These are phyloP conservation scores for Lepidurus packardi DNA, from an alignment of 1,140 invertebrate genomes.

Conservation along the genomic window DNA sequence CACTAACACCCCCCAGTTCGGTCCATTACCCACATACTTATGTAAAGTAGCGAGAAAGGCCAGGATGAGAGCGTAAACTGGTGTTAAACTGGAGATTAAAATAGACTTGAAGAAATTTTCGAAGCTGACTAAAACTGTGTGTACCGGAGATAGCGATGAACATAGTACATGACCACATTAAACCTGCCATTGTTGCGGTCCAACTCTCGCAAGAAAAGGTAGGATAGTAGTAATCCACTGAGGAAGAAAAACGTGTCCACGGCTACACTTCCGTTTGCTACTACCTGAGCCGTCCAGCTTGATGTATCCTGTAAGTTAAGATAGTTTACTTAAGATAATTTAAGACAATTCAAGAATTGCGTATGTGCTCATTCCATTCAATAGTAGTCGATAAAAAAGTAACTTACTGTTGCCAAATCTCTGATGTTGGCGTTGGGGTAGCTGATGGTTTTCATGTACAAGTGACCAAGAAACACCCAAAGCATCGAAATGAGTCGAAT, in stretches of 20 bases:
- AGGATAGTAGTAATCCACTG: neutral
- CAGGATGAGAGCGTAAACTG: slow-evolving; percentile 74
- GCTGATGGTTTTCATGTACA: slow-evolving; percentile 45
- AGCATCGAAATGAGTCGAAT: slow-evolving; percentile 78
- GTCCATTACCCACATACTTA: slow-evolving; percentile 60
- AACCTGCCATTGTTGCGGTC: neutral
- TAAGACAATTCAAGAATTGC: neutral
- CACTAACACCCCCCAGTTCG: slow-evolving; percentile 60
- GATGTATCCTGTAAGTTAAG: neutral
- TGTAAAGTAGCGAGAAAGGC: slow-evolving; percentile 66
- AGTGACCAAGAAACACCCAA: slow-evolving; percentile 88
- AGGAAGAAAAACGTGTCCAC: slow-evolving; percentile 13
- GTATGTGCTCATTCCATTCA: neutral
- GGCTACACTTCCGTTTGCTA: neutral
- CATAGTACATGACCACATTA: slow-evolving; percentile 2
- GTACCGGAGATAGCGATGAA: neutral
- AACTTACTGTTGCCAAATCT: neutral
- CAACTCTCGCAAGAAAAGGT: neutral
- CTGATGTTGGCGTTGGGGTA: neutral
- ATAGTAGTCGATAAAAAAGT: neutral
- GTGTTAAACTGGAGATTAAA: slow-evolving; percentile 48
- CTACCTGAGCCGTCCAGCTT: neutral
- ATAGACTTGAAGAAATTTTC: neutral
- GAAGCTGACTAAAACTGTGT: neutral
- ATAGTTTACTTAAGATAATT: neutral